Evolutionary conservation across 1,140 invertebrate species (phyloP).

Genomic region (Laodelphax striatellus): DNA sequence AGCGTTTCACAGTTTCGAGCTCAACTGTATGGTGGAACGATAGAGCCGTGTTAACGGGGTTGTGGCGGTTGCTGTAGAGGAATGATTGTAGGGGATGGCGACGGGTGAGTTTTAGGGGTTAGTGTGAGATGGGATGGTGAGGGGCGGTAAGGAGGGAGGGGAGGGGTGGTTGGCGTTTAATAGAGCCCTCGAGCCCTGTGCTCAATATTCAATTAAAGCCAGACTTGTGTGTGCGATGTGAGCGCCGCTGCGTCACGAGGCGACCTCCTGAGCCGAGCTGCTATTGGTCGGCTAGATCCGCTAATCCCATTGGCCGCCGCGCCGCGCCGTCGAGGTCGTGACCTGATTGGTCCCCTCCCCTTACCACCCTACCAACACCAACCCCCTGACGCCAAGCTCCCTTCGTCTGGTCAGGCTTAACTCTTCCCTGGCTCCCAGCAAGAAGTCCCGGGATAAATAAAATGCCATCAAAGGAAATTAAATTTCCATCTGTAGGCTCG

Average conservation of each 20-base stretch:
- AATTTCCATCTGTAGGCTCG: slow-evolving; percentile 14
- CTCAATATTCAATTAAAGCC: too few species aligned
- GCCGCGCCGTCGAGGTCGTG: slow-evolving; percentile 1
- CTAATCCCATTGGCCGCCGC: slow-evolving; percentile 12
- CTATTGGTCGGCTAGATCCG: slow-evolving; percentile 8
- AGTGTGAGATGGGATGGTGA: too few species aligned
- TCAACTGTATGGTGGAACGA: too few species aligned
- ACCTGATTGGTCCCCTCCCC: slow-evolving; percentile 7
- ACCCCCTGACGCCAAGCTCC: too few species aligned
- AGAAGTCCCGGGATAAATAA: slow-evolving; percentile 16
- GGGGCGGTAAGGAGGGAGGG: too few species aligned
- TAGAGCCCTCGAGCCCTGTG: too few species aligned
- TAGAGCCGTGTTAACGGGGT: too few species aligned
- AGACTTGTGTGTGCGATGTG: neutral
- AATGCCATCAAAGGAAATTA: slow-evolving; percentile 17
- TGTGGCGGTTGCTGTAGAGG: too few species aligned
- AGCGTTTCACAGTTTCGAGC: too few species aligned
- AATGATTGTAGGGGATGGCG: too few species aligned
- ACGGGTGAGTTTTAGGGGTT: too few species aligned
- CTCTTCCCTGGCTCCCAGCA: slow-evolving; percentile 1
- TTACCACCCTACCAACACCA: neutral
- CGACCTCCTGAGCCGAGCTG: slow-evolving; percentile 4
- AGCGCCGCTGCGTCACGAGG: neutral
- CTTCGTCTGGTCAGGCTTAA: slow-evolving; percentile 5
- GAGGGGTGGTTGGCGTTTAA: too few species aligned